Base-by-base conservation (phyloP, 2,888 invertebrate species). In the Autographa pulchrina region DNA sequence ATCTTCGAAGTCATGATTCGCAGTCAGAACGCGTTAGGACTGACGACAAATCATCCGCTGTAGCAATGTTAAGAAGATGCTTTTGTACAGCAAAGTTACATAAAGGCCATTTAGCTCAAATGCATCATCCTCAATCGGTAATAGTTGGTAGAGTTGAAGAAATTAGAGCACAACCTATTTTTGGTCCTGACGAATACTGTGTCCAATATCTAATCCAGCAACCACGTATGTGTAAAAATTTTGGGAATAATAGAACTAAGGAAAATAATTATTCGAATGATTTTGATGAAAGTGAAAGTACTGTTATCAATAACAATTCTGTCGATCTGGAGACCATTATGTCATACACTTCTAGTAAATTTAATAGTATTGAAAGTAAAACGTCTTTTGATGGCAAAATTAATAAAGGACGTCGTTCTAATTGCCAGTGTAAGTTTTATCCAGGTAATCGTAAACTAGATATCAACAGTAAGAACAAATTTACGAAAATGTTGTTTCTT, bases 51-150 rank as follows among this genome's bases (percentile, higher is more conserved):
- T 76, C 77, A 32, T 81, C 85, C 3, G 72, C 80, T 59, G 73
- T 80, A 20, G 76, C 72, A 32, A 85, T 75, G 25, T 79, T 92
- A 52, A 89, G 86, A 77, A 85, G 87, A 78, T 90, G 90, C 76
- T 89, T 90, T 70, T 91, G 90, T 78, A 86, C 87, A 14, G 73
- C 85, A 9, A 86, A 86, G 78, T 72, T 87, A 52, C 86, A 85
- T 35, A 86, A 80, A 74, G 66, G 68, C 20, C 20, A 61, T 4
- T 35, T 64, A 20, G 43, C 25, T 58, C 56, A 43, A 62, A 1
- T 38, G 4, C 16, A 20, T 48, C 25, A 38, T 41, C 41, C 31
- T 65, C 66, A 65, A 62, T 2, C 20, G 18, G 0, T 70, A 52
- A 76, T 62, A 60, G 76, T 78, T 18, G 72, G 61, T 18, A 72